These are phyloP conservation scores for Nymphalis io DNA, from an alignment of 1,140 invertebrate genomes.

Conservation along the genomic window DNA sequence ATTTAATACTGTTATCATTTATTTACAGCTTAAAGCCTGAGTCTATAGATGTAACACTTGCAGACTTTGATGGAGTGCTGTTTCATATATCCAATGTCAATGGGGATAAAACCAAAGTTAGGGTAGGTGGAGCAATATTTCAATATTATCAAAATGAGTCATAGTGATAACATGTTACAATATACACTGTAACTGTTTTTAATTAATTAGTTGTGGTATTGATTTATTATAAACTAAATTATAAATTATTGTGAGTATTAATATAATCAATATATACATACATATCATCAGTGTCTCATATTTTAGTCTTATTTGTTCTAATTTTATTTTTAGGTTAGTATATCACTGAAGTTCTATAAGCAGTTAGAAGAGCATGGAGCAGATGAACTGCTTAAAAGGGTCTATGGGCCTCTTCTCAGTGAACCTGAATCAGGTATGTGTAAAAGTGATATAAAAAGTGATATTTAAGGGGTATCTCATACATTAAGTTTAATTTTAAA, in stretches of 20 bases:
- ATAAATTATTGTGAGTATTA: too few relatives aligned
- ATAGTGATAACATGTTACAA: slow-evolving; percentile 9
- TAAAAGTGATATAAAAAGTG: neutral
- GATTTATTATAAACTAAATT: neutral
- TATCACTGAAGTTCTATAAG: slow-evolving; percentile 99
- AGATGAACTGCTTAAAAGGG: slow-evolving; percentile 96
- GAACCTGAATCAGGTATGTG: slow-evolving; percentile 90
- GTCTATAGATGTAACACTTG: slow-evolving; percentile 94
- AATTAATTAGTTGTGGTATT: neutral
- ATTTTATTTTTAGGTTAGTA: slow-evolving; percentile 91
- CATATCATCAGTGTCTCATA: too few relatives aligned
- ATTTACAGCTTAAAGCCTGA: slow-evolving; percentile 94
- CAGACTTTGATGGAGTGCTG: slow-evolving; percentile 99
- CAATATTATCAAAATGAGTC: slow-evolving; percentile 13
- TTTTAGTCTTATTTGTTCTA: neutral
- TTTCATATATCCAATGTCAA: slow-evolving; percentile 99
- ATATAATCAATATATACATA: too few relatives aligned
- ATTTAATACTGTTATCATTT: slow-evolving; percentile 35
- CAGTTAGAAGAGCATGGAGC: slow-evolving; percentile 99
- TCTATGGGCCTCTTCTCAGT: slow-evolving; percentile 92
- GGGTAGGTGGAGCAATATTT: slow-evolving; percentile 84
- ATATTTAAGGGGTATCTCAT: too few relatives aligned
- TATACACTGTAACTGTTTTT: neutral
- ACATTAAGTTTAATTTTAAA: too few relatives aligned
- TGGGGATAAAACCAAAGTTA: slow-evolving; percentile 97